A percentile compares a stretch with the other conserved stretches of the same genome.
Conservation (phyloP, 2,113 vertebrate genomes). For the Gymnogyps californianus region DNA sequence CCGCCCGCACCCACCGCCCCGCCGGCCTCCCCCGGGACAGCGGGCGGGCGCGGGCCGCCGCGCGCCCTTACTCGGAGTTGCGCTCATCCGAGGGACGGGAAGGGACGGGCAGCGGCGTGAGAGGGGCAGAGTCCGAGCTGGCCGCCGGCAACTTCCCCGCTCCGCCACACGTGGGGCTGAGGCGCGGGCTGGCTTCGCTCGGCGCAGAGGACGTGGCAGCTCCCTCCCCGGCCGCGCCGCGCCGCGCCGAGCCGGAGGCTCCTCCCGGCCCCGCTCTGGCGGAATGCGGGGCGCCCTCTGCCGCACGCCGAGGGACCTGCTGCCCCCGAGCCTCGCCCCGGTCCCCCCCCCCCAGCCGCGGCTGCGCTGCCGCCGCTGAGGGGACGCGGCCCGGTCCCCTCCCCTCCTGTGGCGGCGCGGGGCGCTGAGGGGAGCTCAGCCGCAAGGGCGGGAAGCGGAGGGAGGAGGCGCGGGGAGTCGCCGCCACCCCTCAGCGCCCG, state of each 20-base stretch:
- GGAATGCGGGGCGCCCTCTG: slow-evolving; percentile 70
- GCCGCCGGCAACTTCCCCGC: slow-evolving; percentile 24
- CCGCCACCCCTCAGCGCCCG: not conserved
- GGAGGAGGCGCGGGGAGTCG: not conserved
- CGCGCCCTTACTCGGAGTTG: not conserved
- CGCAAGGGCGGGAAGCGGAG: not conserved
- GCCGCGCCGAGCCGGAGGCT: slow-evolving; percentile 6
- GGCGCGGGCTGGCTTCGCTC: not conserved
- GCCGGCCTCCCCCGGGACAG: not conserved
- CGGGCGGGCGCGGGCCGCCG: not conserved
- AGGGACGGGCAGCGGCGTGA: not conserved
- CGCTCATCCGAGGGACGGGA: not conserved
- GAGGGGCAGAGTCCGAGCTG: not conserved
- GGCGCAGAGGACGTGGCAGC: slow-evolving; percentile 22
- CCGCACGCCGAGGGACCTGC: slow-evolving; percentile 53
- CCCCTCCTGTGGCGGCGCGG: not conserved
- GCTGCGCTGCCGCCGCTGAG: not conserved
- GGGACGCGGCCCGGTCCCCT: no score
- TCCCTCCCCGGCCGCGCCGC: not conserved
- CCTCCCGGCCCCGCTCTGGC: slow-evolving; percentile 34
- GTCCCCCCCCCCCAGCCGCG: not conserved
- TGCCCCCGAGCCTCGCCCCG: not conserved
- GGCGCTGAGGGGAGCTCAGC: not conserved
- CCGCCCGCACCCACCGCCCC: not conserved
- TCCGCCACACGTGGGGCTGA: slow-evolving; percentile 5